Conservation (phyloP, 2,113 vertebrate genomes). For the Phylloscopus trochilus region DNA sequence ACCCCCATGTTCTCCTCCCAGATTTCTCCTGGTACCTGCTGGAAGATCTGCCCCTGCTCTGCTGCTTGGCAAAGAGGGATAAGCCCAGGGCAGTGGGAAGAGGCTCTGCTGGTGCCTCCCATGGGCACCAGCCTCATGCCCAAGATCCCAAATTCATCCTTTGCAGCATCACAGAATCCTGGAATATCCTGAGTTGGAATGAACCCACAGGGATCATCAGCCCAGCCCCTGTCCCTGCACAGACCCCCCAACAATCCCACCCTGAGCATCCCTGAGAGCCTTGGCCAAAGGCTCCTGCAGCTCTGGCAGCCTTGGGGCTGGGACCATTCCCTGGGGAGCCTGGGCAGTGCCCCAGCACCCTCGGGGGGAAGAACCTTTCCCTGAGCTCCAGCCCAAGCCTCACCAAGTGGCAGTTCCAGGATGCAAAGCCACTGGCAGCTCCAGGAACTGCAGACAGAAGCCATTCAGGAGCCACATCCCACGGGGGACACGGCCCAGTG, state of each 20-base stretch:
- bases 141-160: not conserved
- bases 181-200: not conserved
- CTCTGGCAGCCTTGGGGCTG: not conserved
- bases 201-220: fast-evolving
- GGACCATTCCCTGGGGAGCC: not conserved
- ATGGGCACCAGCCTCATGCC: not conserved
- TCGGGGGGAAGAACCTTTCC: not conserved
- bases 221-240: not conserved
- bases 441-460: not conserved
- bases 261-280: not conserved
- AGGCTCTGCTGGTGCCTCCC: not conserved
- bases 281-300: not conserved
- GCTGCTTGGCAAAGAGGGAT: not conserved
- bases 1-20: not conserved
- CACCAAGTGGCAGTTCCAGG: not conserved
- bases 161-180: not conserved
- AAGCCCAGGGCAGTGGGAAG: not conserved
- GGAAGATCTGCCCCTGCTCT: not conserved
- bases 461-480: not conserved
- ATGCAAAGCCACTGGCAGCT: not conserved
- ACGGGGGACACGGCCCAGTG: fast-evolving
- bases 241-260: not conserved
- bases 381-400: not conserved
- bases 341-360: not conserved
- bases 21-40: not conserved